A percentile compares a stretch with the other conserved stretches of the same genome.
Evolutionary conservation across 2,113 vertebrate species (phyloP).

Genomic region (Trematomus loennbergii): DNA sequence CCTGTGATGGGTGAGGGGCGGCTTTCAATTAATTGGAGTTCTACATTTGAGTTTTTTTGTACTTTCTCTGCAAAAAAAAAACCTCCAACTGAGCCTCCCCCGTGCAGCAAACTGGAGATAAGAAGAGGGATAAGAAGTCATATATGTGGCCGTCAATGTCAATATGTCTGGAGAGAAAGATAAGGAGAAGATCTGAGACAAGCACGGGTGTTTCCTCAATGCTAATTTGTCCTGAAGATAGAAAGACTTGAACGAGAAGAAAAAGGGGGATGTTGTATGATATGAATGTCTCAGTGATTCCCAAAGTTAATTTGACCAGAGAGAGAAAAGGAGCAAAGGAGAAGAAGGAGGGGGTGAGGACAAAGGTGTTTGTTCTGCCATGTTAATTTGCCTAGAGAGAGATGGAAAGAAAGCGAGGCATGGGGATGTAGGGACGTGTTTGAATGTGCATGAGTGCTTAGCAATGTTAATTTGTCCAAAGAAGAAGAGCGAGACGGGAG

Average conservation of each 20-base stretch:
- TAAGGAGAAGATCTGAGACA: neutral
- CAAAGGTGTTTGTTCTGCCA: slow-evolving; percentile 62
- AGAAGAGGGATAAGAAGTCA: slow-evolving; percentile 76
- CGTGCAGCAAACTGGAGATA: neutral
- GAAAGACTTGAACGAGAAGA: neutral
- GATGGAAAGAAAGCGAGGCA: slow-evolving; percentile 69
- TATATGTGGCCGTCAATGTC: slow-evolving; percentile 28
- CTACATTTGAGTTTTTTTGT: slow-evolving; percentile 98
- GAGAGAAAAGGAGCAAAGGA: neutral
- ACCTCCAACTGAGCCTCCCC: slow-evolving; percentile 48
- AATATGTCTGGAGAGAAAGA: slow-evolving; percentile 41
- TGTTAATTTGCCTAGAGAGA: slow-evolving; percentile 39
- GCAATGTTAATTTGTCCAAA: slow-evolving; percentile 68
- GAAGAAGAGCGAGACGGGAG: slow-evolving; percentile 1
- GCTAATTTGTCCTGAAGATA: slow-evolving; percentile 12
- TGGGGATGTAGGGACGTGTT: slow-evolving; percentile 59
- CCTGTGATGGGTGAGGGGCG: slow-evolving; percentile 59
- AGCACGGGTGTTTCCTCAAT: neutral
- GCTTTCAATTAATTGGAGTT: slow-evolving; percentile 99
- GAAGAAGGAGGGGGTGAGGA: slow-evolving; percentile 3
- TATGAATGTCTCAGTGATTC: slow-evolving; percentile 29
- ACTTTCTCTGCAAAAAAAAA: slow-evolving; percentile 77
- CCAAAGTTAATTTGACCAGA: slow-evolving; percentile 41
- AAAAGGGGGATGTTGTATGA: neutral
- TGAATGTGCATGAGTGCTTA: slow-evolving; percentile 64